Base-by-base conservation (phyloP, 2,797 vertebrate genomes). In the Enteromius afrohamiltoni region DNA sequence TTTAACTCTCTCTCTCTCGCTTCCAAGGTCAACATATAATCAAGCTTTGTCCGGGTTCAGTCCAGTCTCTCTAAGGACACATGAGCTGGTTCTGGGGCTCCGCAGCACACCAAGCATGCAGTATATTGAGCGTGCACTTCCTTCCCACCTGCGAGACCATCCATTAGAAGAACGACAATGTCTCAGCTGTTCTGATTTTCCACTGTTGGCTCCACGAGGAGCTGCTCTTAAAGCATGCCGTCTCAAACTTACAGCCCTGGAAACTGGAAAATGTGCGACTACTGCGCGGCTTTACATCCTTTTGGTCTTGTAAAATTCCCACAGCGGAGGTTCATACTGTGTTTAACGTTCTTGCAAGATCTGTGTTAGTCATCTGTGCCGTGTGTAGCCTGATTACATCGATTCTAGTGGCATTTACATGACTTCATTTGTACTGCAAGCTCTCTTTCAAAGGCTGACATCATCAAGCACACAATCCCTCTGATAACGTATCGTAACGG, bases 181-280 rank as follows among this genome's bases (percentile, higher is more conserved):
- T 31, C 81, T 80, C 85, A 85, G 79, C 70, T 73, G 47, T 78
- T 71, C 42, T 53, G 26, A 70, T 86, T 77, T 86, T 86, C 51
- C 83, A 85, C 62, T 47, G 37, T 40, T 2, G 31, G 60, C 19
- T 88, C 83, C 19, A 4, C 29, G 31, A 40, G 76, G 49, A 37
- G 62, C 40, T 49, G 47, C 42, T 87, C 65, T 29, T 60, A 77
- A 85, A 74, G 49, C 58, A 45, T 9, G 77, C 68, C 4, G 55
- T 78, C 37, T 51, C 77, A 82, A 84, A 68, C 34, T 68, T 65
- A 68, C 77, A 49, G 45, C 64, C n/a, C 67, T 60, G 74, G 70
- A 83, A 29, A 29, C 60, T 80, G 73, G 73, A 85, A 83, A 45
- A 84, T 85, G 65, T 80, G 73, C 21, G 47, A 65, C 69, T 68